Conservation (phyloP, 1,140 invertebrate genomes). For the Drosophila murphyi region DNA sequence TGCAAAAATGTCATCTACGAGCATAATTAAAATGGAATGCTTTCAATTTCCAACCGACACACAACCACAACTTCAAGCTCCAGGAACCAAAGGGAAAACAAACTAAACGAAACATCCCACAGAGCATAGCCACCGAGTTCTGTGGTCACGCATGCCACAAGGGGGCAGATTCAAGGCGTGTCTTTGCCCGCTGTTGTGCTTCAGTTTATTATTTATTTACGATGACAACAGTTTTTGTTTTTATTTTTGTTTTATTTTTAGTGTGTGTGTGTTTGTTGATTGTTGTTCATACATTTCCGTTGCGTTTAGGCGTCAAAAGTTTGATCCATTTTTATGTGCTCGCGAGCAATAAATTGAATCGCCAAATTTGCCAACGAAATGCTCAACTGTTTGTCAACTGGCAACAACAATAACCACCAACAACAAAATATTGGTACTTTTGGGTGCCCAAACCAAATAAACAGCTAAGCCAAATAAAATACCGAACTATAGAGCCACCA, state of each 20-base stretch:
- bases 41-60: too few relatives aligned
- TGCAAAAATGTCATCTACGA: too few relatives aligned
- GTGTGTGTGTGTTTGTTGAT: constrained; percentile 2
- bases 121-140: constrained; percentile 1
- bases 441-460: constrained; percentile 24
- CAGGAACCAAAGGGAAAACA: background rate
- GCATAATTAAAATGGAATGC: too few relatives aligned
- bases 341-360: constrained; percentile 39
- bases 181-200: constrained; percentile 15
- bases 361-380: constrained; percentile 42
- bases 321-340: constrained; percentile 72
- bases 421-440: constrained; percentile 40
- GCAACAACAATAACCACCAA: constrained; percentile 9
- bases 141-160: background rate
- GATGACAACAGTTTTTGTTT: constrained; percentile 63
- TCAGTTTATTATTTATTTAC: constrained; percentile 62
- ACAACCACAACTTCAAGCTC: too few relatives aligned
- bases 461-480: constrained; percentile 41
- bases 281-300: constrained; percentile 7
- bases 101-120: constrained; percentile 8
- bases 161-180: constrained; percentile 10
- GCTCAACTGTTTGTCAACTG: constrained; percentile 53
- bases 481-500: constrained; percentile 14
- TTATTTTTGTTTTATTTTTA: background rate
- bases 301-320: constrained; percentile 54